Conservation (phyloP, 35 echinoderm and acorn worm species). For the Ptychodera flava region DNA sequence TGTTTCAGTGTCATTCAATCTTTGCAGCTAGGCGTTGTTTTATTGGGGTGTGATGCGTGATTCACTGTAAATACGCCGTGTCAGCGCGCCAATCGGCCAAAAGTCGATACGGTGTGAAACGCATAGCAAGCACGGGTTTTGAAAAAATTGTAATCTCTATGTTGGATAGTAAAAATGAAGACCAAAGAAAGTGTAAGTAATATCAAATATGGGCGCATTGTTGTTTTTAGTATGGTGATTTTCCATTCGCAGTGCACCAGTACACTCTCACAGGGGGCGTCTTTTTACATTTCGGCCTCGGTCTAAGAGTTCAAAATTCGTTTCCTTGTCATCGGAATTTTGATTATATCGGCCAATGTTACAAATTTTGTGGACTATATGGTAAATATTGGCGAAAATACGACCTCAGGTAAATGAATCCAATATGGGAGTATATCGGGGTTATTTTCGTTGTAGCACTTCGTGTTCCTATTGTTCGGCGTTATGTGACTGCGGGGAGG, state of each 20-base stretch:
- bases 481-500: background rate
- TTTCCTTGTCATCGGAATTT: background rate
- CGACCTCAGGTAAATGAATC: background rate
- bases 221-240: background rate
- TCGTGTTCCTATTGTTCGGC: background rate
- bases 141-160: background rate
- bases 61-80: background rate
- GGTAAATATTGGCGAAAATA: background rate
- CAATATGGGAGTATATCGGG: background rate
- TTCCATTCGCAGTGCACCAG: background rate
- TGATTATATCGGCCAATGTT: background rate
- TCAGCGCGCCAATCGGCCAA: background rate
- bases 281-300: background rate
- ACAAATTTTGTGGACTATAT: background rate
- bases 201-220: background rate
- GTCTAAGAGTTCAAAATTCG: background rate
- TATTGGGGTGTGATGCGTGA: background rate
- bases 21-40: background rate
- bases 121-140: background rate
- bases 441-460: background rate
- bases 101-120: background rate
- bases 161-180: background rate
- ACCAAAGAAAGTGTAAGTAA: constrained; percentile 1
- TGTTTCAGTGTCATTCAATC: background rate
- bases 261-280: background rate